Percentiles rank a stretch among this genome's conserved stretches.
phyloP scores from a whole-genome alignment of 2,888 invertebrate species.

The Stenchaetothrips biformis region DNA sequence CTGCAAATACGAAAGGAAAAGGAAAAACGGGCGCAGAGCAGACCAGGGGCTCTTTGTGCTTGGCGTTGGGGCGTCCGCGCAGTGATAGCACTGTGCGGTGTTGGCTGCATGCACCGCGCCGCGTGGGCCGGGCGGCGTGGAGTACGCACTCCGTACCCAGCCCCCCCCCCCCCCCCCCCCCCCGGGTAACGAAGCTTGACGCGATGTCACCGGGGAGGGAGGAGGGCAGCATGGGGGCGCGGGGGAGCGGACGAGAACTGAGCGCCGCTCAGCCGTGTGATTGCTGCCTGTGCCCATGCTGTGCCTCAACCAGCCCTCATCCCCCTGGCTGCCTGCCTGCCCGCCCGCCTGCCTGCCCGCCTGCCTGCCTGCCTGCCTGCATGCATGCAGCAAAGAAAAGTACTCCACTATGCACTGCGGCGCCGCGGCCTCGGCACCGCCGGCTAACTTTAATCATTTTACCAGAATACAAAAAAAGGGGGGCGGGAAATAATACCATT shows the following conservation, averaged over 20 bases:
- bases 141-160: too few species aligned
- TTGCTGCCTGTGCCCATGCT: not conserved
- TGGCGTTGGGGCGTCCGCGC: too few species aligned
- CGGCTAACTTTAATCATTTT: too few species aligned
- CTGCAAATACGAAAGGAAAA: not conserved
- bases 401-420: too few species aligned
- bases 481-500: too few species aligned
- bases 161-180: not conserved
- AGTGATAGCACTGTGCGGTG: too few species aligned
- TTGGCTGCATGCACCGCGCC: too few species aligned
- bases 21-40: not conserved
- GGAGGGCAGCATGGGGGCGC: not conserved
- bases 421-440: too few species aligned
- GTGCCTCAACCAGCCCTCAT: not conserved
- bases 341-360: not conserved
- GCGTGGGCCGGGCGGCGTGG: too few species aligned
- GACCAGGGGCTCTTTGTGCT: too few species aligned
- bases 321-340: not conserved
- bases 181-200: not conserved
- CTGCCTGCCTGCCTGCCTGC: not conserved
- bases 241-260: not conserved
- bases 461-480: too few species aligned
- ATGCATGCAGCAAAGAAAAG: not conserved
- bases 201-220: not conserved
- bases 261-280: not conserved